Conservation (phyloP, 2,888 invertebrate genomes). For the Cerastis leucographa region DNA sequence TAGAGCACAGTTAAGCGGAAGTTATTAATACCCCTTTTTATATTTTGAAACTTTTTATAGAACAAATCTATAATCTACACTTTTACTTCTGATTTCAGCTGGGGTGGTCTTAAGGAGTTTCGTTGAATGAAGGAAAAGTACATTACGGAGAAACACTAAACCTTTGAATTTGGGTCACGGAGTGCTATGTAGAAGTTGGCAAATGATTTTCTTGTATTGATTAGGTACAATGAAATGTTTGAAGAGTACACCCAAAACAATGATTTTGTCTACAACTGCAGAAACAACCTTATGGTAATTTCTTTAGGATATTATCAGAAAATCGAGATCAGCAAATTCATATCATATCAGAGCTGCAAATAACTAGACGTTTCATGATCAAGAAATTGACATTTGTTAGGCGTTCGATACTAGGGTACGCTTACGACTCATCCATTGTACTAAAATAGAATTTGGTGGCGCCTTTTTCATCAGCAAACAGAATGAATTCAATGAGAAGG, state of each 20-base stretch:
- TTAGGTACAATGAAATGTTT: constrained; percentile 20
- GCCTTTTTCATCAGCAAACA: constrained; percentile 82
- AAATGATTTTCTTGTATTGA: constrained; percentile 25
- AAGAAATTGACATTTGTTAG: constrained; percentile 25
- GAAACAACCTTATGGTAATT: not conserved
- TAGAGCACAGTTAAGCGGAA: constrained; percentile 15
- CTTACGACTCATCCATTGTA: constrained; percentile 69
- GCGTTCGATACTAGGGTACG: constrained; percentile 41
- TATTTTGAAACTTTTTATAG: constrained; percentile 7
- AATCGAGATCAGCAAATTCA: no score
- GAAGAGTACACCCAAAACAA: not conserved
- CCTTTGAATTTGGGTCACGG: constrained; percentile 34
- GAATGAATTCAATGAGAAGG: constrained; percentile 86
- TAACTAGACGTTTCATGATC: not conserved
- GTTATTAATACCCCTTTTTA: constrained; percentile 23
- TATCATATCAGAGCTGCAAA: not conserved
- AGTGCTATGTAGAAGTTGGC: constrained; percentile 7
- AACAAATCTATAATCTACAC: constrained; percentile 5
- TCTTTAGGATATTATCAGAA: not conserved
- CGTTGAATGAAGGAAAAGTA: not conserved
- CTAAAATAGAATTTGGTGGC: constrained; percentile 72
- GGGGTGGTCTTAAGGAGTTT: not conserved
- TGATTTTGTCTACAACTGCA: not conserved
- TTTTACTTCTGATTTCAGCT: constrained; percentile 4
- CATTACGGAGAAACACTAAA: not conserved